phyloP scores from a whole-genome alignment of 2,888 invertebrate species.

The Lasioglossum figueresi region DNA sequence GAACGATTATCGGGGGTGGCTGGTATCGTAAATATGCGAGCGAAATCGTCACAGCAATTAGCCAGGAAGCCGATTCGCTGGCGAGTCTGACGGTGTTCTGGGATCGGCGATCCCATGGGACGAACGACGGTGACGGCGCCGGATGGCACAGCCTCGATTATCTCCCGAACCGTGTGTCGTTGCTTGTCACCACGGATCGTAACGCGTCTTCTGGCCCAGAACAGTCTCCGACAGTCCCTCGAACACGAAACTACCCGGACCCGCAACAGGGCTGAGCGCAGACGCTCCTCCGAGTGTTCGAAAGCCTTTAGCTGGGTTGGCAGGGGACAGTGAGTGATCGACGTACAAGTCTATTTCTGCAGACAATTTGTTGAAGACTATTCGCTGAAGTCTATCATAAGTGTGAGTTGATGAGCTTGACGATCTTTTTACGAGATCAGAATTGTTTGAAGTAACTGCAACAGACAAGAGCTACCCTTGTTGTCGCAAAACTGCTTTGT shows the following conservation, averaged over 20 bases:
- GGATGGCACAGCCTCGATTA: slow-evolving; percentile 81
- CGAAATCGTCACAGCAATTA: slow-evolving; percentile 71
- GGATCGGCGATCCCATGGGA: slow-evolving; percentile 69
- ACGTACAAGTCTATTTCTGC: background rate
- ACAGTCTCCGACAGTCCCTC: slow-evolving; percentile 71
- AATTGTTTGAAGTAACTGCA: background rate
- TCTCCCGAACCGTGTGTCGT: slow-evolving; percentile 68
- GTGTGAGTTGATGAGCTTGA: background rate
- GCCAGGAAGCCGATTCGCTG: slow-evolving; percentile 58
- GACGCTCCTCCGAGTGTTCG: background rate
- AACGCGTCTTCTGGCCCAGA: slow-evolving; percentile 34
- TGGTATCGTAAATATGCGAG: slow-evolving; percentile 72
- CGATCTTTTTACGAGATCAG: background rate
- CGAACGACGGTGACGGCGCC: slow-evolving; percentile 79
- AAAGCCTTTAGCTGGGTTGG: background rate
- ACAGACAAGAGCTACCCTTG: background rate
- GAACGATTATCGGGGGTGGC: slow-evolving; percentile 64
- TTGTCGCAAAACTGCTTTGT: background rate
- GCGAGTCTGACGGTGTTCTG: slow-evolving; percentile 67
- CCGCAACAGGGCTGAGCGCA: slow-evolving; percentile 29
- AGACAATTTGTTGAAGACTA: background rate
- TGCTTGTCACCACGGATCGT: slow-evolving; percentile 55
- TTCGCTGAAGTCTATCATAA: background rate
- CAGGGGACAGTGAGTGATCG: background rate
- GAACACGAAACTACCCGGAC: slow-evolving; percentile 62